A percentile compares a stretch with the other conserved stretches of the same genome.
Evolutionary conservation across 2,888 invertebrate genomes (phyloP).

Genomic region (Drosophila melanosoma): DNA sequence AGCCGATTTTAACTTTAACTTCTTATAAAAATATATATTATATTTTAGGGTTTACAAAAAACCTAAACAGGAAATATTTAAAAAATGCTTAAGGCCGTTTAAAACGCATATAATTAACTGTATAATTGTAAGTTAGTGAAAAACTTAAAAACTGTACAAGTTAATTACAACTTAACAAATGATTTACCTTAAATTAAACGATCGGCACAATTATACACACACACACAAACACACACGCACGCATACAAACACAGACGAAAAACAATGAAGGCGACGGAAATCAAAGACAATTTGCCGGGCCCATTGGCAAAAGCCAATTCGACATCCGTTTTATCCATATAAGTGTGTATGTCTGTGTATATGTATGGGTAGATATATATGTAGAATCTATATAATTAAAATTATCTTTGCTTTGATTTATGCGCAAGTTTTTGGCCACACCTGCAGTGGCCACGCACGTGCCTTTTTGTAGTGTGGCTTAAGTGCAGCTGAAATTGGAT

Average conservation of each 20-base stretch:
- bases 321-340: conserved; percentile 51
- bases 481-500: conserved; percentile 41
- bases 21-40: background rate
- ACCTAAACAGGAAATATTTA: conserved; percentile 1
- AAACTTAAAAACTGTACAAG: conserved; percentile 21
- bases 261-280: conserved; percentile 57
- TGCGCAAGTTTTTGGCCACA: conserved; percentile 60
- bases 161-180: conserved; percentile 49
- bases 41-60: background rate
- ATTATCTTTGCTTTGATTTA: conserved; percentile 65
- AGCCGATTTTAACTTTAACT: background rate
- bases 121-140: conserved; percentile 42
- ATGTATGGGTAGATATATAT: conserved; percentile 1
- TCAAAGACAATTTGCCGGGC: conserved; percentile 50
- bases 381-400: conserved; percentile 50
- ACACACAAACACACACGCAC: conserved; percentile 19
- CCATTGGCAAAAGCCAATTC: conserved; percentile 32
- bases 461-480: conserved; percentile 33
- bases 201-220: conserved; percentile 5
- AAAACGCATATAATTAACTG: conserved; percentile 13
- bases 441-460: conserved; percentile 70
- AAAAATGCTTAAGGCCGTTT: conserved; percentile 6
- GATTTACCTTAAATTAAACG: conserved; percentile 16
- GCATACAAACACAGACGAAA: conserved; percentile 17
- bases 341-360: conserved; percentile 11